These are phyloP conservation scores for Spilogale gracilis DNA, from an alignment of 2,113 vertebrate genomes.

Conservation along the genomic window DNA sequence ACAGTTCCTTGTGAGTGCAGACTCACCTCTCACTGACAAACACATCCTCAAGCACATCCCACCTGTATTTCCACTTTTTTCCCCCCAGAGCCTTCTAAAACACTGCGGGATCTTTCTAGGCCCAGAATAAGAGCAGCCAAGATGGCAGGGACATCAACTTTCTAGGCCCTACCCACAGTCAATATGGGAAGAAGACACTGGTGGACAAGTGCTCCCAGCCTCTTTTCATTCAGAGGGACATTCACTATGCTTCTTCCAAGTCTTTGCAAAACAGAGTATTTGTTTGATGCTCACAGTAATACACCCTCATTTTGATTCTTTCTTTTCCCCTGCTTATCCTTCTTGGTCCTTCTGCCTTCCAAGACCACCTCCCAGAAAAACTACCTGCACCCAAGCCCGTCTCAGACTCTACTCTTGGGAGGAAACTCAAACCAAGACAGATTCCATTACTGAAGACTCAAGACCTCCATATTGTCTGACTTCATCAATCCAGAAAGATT, in stretches of 20 bases:
- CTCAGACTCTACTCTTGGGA: background rate
- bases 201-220: background rate
- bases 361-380: background rate
- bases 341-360: background rate
- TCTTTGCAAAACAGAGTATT: background rate
- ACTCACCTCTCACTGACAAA: background rate
- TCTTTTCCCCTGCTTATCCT: background rate
- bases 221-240: background rate
- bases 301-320: background rate
- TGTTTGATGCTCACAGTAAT: background rate
- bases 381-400: background rate
- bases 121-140: background rate
- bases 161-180: background rate
- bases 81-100: background rate
- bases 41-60: background rate
- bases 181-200: rapidly evolving
- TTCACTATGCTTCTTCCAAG: background rate
- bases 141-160: background rate
- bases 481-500: background rate
- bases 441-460: background rate
- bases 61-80: background rate
- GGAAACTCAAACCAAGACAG: background rate
- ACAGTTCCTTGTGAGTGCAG: background rate
- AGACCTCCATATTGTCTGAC: background rate
- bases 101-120: background rate